These are phyloP conservation scores for Sphaeridia pumilis DNA, from an alignment of 2,888 invertebrate species.

Conservation along the genomic window DNA sequence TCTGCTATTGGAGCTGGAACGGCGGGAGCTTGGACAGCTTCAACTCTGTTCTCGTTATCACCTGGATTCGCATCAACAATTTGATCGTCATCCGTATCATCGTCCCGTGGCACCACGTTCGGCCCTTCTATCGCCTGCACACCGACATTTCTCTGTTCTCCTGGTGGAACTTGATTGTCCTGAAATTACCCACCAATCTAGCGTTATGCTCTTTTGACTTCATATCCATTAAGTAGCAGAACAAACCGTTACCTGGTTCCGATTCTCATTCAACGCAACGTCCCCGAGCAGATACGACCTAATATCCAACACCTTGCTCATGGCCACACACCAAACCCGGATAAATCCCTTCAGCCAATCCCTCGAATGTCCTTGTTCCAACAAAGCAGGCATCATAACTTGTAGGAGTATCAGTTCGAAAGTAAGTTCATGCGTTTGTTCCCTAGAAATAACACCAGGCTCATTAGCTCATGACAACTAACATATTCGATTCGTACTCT, in stretches of 20 bases:
- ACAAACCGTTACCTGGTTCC: conserved; percentile 1
- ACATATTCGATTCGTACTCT: background rate
- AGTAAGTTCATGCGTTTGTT: conserved; percentile 77
- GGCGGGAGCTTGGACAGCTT: conserved; percentile 1
- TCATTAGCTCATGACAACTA: background rate
- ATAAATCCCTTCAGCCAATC: conserved; percentile 87
- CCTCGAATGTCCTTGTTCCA: conserved; percentile 92
- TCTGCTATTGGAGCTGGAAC: background rate
- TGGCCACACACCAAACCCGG: conserved; percentile 70
- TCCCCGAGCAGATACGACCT: conserved; percentile 82
- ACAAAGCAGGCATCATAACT: conserved; percentile 85
- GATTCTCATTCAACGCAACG: conserved; percentile 36
- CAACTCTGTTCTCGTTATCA: background rate
- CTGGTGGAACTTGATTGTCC: no score
- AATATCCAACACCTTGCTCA: conserved; percentile 72
- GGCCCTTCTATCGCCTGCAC: no score
- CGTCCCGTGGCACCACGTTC: conserved; percentile 4
- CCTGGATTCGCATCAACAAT: background rate
- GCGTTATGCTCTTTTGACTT: no score
- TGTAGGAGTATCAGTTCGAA: conserved; percentile 81
- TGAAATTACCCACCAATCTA: no score
- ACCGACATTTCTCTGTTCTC: no score
- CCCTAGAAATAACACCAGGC: conserved; percentile 14
- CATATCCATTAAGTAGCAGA: no score
- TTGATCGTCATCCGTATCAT: conserved; percentile 16